Percentiles rank a stretch among this genome's conserved stretches.
These are phyloP conservation scores for Spisula solida DNA, from an alignment of 2,888 invertebrate species.

Conservation along the genomic window DNA sequence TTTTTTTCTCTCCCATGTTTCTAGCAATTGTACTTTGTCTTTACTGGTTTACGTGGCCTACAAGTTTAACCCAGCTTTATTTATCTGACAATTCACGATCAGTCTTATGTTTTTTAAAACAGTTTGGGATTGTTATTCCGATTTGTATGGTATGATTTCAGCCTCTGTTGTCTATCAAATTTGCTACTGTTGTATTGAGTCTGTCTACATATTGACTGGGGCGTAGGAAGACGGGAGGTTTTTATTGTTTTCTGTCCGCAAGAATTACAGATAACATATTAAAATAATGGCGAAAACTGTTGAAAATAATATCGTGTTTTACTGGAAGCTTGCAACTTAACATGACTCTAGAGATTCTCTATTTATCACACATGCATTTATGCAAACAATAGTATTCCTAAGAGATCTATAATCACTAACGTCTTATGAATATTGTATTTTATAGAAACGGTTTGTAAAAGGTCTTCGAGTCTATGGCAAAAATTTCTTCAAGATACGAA, in stretches of 20 bases:
- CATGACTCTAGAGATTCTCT: constrained; percentile 41
- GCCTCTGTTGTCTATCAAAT: not conserved
- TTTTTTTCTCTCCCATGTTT: too few relatives aligned
- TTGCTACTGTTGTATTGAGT: not conserved
- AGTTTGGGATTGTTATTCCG: not conserved
- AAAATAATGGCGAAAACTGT: constrained; percentile 28
- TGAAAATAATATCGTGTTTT: constrained; percentile 53
- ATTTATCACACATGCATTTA: constrained; percentile 26
- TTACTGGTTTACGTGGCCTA: too few relatives aligned
- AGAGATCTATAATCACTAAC: constrained; percentile 15
- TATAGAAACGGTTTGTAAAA: constrained; percentile 97
- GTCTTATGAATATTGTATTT: constrained; percentile 57
- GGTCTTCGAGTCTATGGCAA: constrained; percentile 99
- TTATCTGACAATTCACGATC: not conserved
- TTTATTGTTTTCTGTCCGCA: constrained; percentile 3
- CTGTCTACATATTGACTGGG: not conserved
- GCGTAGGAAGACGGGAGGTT: constrained; percentile 9
- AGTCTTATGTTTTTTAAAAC: not conserved
- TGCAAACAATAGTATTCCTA: constrained; percentile 22
- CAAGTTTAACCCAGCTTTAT: too few relatives aligned
- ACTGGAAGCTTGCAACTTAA: constrained; percentile 51
- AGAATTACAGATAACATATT: constrained; percentile 22
- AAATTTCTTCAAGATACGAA: constrained; percentile 98
- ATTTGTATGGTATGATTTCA: not conserved
- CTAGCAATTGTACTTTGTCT: too few relatives aligned